phyloP scores from a whole-genome alignment of 1,140 invertebrate genomes.

The Subanguina moxae region DNA sequence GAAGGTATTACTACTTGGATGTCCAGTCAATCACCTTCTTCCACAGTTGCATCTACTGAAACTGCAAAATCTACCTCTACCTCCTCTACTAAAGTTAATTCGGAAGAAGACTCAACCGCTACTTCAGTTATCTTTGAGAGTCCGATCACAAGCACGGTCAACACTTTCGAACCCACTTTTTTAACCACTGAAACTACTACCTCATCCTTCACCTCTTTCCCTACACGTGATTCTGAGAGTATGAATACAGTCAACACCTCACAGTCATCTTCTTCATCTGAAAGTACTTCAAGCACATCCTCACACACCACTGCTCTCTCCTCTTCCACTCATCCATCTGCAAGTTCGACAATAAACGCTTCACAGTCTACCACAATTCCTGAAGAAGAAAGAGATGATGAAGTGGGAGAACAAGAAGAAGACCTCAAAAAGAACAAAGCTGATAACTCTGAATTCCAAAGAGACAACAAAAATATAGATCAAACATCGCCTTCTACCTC shows the following conservation, averaged over 20 bases:
- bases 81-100: not conserved
- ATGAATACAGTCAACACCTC: not conserved
- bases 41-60: not conserved
- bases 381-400: too few relatives aligned
- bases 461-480: too few relatives aligned
- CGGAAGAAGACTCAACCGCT: not conserved
- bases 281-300: not conserved
- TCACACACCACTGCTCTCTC: not conserved
- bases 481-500: too few relatives aligned
- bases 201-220: not conserved
- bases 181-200: not conserved
- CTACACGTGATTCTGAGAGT: too few relatives aligned
- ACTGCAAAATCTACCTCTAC: not conserved
- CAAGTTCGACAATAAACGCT: not conserved
- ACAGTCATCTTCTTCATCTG: not conserved
- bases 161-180: not conserved
- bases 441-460: not conserved
- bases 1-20: not conserved
- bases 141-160: not conserved
- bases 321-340: not conserved
- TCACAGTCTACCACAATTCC: too few relatives aligned
- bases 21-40: not conserved
- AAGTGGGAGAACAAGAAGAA: too few relatives aligned
- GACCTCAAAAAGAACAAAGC: not conserved
- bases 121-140: slow-evolving; percentile 2